phyloP scores from a whole-genome alignment of 2,888 invertebrate genomes.

The Galerucella pusilla region DNA sequence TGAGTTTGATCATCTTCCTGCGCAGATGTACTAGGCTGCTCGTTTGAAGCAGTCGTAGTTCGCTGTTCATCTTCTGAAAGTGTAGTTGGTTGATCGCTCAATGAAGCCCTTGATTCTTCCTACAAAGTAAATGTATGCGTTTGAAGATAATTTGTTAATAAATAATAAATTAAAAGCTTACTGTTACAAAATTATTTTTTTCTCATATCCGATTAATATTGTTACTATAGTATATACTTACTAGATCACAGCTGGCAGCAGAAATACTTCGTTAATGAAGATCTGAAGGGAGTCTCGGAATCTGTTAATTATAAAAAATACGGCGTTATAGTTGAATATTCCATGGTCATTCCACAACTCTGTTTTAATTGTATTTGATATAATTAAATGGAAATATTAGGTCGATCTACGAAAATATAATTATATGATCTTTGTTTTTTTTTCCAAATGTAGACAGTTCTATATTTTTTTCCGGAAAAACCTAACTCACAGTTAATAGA shows the following conservation, averaged over 20 bases:
- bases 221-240: neutral
- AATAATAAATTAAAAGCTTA: constrained; percentile 8
- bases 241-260: constrained; percentile 2
- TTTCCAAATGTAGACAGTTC: neutral
- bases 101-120: constrained; percentile 5
- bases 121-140: constrained; percentile 6
- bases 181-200: neutral
- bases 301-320: neutral
- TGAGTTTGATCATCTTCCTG: constrained; percentile 17
- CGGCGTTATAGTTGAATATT: neutral
- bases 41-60: neutral
- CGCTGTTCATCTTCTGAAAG: neutral
- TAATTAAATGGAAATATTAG: constrained; percentile 1
- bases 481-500: neutral
- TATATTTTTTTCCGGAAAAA: constrained; percentile 1
- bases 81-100: neutral
- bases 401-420: neutral
- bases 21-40: constrained; percentile 5
- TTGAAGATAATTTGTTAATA: neutral
- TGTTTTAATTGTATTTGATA: constrained; percentile 4
- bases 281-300: neutral
- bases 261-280: constrained; percentile 4
- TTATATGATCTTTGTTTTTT: neutral
- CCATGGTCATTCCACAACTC: neutral
- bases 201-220: neutral